Evolutionary conservation across 2,888 invertebrate genomes (phyloP).

Genomic region (Schizaphis graminum): DNA sequence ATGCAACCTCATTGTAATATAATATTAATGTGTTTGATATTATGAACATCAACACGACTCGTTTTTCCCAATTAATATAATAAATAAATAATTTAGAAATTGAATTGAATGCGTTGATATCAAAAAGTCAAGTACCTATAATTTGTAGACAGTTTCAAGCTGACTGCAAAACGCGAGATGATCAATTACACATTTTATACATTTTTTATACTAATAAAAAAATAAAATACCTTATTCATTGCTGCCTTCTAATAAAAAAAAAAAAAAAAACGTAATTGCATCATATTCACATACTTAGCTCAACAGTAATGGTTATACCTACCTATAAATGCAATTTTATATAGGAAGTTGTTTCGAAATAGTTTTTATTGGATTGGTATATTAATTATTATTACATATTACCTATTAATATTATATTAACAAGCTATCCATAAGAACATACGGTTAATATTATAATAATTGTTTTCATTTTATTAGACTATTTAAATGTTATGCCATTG

Average conservation of each 20-base stretch:
- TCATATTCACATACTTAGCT: background rate
- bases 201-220: conserved; percentile 15
- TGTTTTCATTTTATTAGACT: background rate
- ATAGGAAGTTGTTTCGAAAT: background rate
- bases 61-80: background rate
- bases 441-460: background rate
- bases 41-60: background rate
- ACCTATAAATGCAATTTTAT: background rate
- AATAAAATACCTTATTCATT: conserved; percentile 16
- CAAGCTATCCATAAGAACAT: background rate
- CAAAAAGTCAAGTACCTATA: background rate
- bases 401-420: background rate
- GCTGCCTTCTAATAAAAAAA: background rate
- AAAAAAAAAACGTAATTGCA: background rate
- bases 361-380: background rate
- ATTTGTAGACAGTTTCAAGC: background rate
- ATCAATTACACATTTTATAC: conserved; percentile 4
- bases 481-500: background rate
- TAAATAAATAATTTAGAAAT: background rate
- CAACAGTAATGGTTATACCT: background rate
- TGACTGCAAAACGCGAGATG: background rate
- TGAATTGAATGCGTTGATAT: background rate
- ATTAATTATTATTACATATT: background rate
- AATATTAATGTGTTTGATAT: background rate
- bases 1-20: background rate